phyloP scores from a whole-genome alignment of 2,797 vertebrate species.

The Chloroceryle amazona region DNA sequence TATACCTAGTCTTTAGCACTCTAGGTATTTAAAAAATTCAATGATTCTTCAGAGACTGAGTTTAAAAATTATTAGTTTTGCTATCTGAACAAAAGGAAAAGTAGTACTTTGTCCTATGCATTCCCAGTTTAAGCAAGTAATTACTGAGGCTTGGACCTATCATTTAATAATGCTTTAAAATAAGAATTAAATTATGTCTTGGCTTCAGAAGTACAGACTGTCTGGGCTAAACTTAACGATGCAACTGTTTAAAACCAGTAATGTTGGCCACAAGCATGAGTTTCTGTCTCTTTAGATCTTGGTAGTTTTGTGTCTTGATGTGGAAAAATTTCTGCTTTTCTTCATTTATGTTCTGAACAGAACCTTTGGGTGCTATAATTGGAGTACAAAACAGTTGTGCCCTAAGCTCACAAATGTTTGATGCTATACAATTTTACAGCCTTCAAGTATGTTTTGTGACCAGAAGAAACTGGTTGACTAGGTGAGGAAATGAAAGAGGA shows the following conservation, averaged over 20 bases:
- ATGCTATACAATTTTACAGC: not conserved
- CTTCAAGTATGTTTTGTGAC: not conserved
- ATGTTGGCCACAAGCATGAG: not conserved
- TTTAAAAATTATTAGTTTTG: not conserved
- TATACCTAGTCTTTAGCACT: not conserved
- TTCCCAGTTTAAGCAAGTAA: not conserved
- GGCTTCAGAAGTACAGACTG: not conserved
- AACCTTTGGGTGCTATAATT: not conserved
- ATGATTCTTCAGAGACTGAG: not conserved
- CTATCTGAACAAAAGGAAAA: not conserved
- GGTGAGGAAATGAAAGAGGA: not conserved
- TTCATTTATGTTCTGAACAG: not conserved
- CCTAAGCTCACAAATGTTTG: not conserved
- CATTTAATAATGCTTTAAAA: not conserved
- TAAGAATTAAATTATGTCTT: not conserved
- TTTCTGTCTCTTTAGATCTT: not conserved
- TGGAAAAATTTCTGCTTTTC: not conserved
- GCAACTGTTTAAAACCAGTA: not conserved
- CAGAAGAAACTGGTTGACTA: not conserved
- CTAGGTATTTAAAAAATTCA: not conserved
- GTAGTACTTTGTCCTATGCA: not conserved
- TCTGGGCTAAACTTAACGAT: not conserved
- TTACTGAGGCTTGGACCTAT: not conserved
- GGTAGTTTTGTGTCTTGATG: not conserved
- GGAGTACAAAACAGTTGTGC: not conserved